phyloP scores from a whole-genome alignment of 1,140 invertebrate species.

The Dreissena polymorpha region DNA sequence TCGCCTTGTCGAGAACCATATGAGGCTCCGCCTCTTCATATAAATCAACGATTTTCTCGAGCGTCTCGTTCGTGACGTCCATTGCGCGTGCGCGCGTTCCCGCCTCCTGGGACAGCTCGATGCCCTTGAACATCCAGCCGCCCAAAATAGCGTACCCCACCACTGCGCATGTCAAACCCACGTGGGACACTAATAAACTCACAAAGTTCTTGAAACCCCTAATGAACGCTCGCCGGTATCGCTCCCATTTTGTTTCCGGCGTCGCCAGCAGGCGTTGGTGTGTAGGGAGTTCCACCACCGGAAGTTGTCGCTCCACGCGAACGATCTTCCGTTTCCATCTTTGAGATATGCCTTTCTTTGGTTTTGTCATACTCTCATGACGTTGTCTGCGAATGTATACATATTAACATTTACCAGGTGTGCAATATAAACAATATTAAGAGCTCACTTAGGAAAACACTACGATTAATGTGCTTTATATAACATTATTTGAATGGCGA shows the following conservation, averaged over 20 bases:
- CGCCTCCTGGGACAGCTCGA: constrained; percentile 53
- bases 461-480: no score
- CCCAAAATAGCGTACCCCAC: constrained; percentile 56
- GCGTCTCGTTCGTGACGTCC: not conserved
- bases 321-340: no score
- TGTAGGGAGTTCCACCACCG: no score
- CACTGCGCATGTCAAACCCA: constrained; percentile 59
- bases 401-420: no score
- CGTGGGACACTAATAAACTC: constrained; percentile 60
- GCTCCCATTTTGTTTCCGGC: constrained; percentile 11
- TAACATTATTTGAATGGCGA: no score
- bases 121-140: constrained; percentile 43
- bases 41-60: constrained; percentile 30
- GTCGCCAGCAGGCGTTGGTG: not conserved
- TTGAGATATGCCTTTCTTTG: no score
- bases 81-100: constrained; percentile 12
- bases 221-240: constrained; percentile 26
- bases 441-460: no score
- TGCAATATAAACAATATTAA: no score
- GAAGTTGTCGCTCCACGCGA: no score
- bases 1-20: constrained; percentile 11
- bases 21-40: constrained; percentile 20
- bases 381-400: no score
- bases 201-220: constrained; percentile 50
- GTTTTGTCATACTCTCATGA: no score